Evolutionary conservation across 2,797 vertebrate genomes (phyloP).

Genomic region (Tiaroga cobitis): DNA sequence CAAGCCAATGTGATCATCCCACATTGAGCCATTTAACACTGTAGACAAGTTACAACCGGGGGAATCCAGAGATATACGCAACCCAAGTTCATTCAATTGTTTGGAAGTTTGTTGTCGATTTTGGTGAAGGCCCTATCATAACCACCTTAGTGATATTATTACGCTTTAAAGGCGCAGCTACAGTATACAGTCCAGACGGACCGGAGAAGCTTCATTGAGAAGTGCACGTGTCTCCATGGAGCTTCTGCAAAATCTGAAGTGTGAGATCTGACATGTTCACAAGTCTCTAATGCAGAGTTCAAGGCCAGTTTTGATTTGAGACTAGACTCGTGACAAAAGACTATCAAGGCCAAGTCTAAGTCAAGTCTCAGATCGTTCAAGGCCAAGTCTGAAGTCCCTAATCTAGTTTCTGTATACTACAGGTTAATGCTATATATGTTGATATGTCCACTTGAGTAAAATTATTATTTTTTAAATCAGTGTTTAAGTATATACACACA

Average conservation of each 20-base stretch:
- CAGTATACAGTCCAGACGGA: conserved; percentile 50
- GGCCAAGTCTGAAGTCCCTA: not conserved
- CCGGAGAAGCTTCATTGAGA: not conserved
- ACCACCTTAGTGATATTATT: conserved; percentile 75
- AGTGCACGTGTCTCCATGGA: not conserved
- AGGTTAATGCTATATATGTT: not conserved
- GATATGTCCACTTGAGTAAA: not conserved
- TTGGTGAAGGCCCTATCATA: conserved; percentile 70
- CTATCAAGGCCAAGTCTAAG: not conserved
- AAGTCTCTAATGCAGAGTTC: not conserved
- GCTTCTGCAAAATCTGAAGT: not conserved
- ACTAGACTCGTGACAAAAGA: not conserved
- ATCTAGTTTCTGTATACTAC: not conserved
- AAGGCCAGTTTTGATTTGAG: not conserved
- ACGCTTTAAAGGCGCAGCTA: conserved; percentile 79
- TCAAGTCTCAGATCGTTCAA: not conserved
- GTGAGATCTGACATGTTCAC: not conserved
- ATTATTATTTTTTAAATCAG: not conserved
- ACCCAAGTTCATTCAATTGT: conserved; percentile 47
- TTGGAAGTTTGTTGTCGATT: conserved; percentile 68
- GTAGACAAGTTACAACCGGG: not conserved
- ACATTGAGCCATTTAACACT: conserved; percentile 4
- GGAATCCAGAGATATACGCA: not conserved
- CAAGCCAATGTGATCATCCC: conserved; percentile 6
- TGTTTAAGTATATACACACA: not conserved